Conservation (phyloP, 35 echinoderm and acorn worm genomes). For the Holothuria glaberrima region DNA sequence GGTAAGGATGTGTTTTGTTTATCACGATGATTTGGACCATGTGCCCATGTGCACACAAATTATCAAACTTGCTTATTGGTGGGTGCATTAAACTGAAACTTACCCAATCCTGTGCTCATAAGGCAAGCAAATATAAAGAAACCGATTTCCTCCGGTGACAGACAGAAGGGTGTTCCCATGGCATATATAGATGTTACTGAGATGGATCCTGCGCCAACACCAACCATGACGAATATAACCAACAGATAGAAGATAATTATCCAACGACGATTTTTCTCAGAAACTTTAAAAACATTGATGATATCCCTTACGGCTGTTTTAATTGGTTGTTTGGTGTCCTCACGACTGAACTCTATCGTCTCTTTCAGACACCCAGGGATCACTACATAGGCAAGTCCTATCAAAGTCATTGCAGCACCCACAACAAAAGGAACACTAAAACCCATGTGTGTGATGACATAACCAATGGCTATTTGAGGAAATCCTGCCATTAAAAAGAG, state of each 20-base stretch:
- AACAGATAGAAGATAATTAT: neutral
- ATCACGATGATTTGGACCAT: too few species aligned
- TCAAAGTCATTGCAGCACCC: neutral
- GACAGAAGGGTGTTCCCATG: conserved; percentile 61
- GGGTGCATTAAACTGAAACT: too few species aligned
- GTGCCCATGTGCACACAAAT: too few species aligned
- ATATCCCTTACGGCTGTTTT: neutral
- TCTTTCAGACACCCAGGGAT: conserved; percentile 29
- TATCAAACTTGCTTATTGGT: too few species aligned
- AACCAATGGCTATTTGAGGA: conserved; percentile 53
- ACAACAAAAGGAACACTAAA: conserved; percentile 37
- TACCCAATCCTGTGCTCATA: conserved; percentile 32
- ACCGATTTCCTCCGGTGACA: conserved; percentile 45
- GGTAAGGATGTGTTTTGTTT: too few species aligned
- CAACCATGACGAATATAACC: neutral
- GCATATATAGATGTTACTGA: conserved; percentile 13
- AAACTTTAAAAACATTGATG: neutral
- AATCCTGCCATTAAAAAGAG: conserved; percentile 48
- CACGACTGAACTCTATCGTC: neutral
- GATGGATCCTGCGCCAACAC: neutral
- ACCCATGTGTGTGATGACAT: conserved; percentile 4
- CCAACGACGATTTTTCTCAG: neutral
- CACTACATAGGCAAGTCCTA: conserved; percentile 16
- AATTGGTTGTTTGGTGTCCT: neutral
- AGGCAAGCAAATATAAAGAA: conserved; percentile 43